Evolutionary conservation across 2,797 vertebrate genomes (phyloP), one percentile per base, ranked within the genome.

Genomic region (Gymnothorax javanicus): DNA sequence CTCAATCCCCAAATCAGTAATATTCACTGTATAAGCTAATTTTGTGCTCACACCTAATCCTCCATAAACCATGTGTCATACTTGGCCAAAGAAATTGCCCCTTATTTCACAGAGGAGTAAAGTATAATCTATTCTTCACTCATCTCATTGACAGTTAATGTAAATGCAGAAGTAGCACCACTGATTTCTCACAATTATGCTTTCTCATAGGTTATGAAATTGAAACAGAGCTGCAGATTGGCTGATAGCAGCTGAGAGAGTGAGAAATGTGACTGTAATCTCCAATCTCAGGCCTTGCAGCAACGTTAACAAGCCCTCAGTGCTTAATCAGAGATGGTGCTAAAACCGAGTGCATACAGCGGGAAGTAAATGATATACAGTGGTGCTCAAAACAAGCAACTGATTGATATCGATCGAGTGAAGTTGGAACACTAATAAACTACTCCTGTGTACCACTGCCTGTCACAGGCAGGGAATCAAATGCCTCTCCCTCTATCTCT

Each of bases 391-490:
- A 79, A 79, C 17, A 79, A 79, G 54, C n/a, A 79, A 52, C 50
- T 54, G 52, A 79, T 43, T 79, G 75, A 79, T 79, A 79, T 79
- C 50, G 75, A 79, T 79, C 50, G 52, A 54, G 75, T 54, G 50
- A 79, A 79, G 75, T 79, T 79, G 54, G 17, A 50, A 54, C 54
- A 56, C 75, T 20, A 43, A 43, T 20, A 54, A 79, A 54, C 50
- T 20, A n/a, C 75, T 79, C 1, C 50, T 54, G 52, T 79, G 54
- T 79, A 17, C 50, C 17, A 50, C 20, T 23, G 17, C 75, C 54
- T 17, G 54, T 79, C 75, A 23, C 50, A 54, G 43, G 62, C 50
- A 56, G 75, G 52, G 91, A 92, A 91, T 91, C 89, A 92, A 90
- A 89, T 91, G 82, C 20, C 20, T 54, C 43, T 50, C 17, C 17